A percentile compares a stretch with the other conserved stretches of the same genome.
Conservation (phyloP, 2,797 vertebrate species). For the Hippoglossus hippoglossus region DNA sequence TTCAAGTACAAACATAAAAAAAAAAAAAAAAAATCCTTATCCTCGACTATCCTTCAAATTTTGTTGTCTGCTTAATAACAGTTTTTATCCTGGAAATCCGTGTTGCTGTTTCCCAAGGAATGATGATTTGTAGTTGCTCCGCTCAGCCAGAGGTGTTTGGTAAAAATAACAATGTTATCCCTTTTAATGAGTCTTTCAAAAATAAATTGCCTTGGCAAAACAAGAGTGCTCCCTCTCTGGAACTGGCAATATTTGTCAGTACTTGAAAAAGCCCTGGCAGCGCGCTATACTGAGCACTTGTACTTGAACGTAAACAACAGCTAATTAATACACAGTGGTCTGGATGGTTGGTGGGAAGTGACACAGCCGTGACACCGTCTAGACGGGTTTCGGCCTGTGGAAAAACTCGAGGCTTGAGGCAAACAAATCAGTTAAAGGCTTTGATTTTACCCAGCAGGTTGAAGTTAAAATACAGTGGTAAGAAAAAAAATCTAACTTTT, state of each 20-base stretch:
- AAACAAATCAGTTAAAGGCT: not conserved
- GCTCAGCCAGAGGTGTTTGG: conserved; percentile 4
- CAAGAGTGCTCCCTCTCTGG: conserved; percentile 31
- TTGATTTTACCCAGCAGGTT: not conserved
- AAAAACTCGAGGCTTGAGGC: not conserved
- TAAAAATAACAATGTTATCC: conserved; percentile 54
- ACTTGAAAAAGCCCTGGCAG: conserved; percentile 52
- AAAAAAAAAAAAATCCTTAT: too few relatives aligned
- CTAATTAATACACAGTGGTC: conserved; percentile 57
- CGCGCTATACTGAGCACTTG: conserved; percentile 23
- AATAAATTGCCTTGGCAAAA: conserved; percentile 58
- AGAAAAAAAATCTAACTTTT: not conserved
- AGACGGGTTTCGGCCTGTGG: not conserved
- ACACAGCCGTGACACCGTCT: conserved; percentile 1
- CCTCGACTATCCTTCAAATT: too few relatives aligned
- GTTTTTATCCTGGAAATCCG: conserved; percentile 22
- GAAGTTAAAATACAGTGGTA: too few relatives aligned
- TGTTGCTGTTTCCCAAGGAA: not conserved
- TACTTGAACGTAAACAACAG: conserved; percentile 56
- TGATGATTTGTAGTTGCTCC: conserved; percentile 26
- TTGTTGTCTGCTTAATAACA: conserved; percentile 14
- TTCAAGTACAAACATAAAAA: not conserved
- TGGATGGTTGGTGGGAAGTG: conserved; percentile 18
- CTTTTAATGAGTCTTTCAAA: conserved; percentile 56
- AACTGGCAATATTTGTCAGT: conserved; percentile 46